A percentile compares a stretch with the other conserved stretches of the same genome.
These are phyloP conservation scores for Eulemur albifrons DNA, from an alignment of 2,797 vertebrate species.

Conservation along the genomic window DNA sequence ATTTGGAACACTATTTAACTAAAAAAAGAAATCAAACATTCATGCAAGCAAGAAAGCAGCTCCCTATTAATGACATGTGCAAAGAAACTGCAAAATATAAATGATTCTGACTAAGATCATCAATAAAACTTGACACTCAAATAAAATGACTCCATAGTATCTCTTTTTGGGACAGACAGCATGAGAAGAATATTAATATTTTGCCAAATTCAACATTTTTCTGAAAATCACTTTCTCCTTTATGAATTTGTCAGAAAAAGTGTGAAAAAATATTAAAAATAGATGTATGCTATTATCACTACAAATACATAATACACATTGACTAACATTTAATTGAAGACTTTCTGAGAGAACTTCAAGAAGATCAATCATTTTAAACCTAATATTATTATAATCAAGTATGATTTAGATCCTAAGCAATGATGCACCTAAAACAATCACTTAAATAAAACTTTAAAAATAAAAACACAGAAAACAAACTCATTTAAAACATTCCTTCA, in stretches of 20 bases:
- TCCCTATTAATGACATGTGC: slow-evolving; percentile 65
- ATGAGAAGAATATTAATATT: slow-evolving; percentile 53
- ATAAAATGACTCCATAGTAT: slow-evolving; percentile 39
- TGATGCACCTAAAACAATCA: background rate
- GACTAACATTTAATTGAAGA: slow-evolving; percentile 20
- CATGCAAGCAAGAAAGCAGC: slow-evolving; percentile 55
- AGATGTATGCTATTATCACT: background rate
- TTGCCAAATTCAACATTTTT: slow-evolving; percentile 58
- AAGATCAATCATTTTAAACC: slow-evolving; percentile 12
- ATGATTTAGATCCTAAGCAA: background rate
- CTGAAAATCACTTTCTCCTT: slow-evolving; percentile 35
- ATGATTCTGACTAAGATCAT: slow-evolving; percentile 60
- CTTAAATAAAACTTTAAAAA: background rate
- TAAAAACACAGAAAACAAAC: background rate
- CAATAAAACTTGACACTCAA: slow-evolving; percentile 67
- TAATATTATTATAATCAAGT: background rate
- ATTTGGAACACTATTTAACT: slow-evolving; percentile 76
- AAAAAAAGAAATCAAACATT: slow-evolving; percentile 65
- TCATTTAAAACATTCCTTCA: background rate
- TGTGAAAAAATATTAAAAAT: slow-evolving; percentile 32
- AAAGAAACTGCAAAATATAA: slow-evolving; percentile 52
- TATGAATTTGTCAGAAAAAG: slow-evolving; percentile 42
- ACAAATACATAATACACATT: slow-evolving; percentile 23
- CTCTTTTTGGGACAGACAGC: slow-evolving; percentile 34
- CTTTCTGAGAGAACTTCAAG: slow-evolving; percentile 26